Evolutionary conservation across 2,888 invertebrate species (phyloP).

Genomic region (Scrobipalpa atriplicella): DNA sequence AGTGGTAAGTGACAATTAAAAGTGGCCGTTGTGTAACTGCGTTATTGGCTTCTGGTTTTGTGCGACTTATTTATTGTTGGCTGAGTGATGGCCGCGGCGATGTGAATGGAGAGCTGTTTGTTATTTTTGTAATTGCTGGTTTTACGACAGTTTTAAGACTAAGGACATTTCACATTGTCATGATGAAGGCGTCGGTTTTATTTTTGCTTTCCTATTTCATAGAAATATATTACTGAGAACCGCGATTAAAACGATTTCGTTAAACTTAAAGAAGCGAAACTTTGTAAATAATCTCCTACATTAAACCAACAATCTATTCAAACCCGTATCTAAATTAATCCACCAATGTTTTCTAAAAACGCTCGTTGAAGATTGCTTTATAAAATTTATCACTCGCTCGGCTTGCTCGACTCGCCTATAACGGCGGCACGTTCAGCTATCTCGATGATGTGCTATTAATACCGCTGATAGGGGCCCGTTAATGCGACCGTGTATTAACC

Average conservation of each 20-base stretch:
- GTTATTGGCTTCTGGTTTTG: conserved; percentile 27
- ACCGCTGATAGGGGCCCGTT: conserved; percentile 65
- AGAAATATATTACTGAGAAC: too few relatives aligned
- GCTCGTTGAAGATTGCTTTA: conserved; percentile 38
- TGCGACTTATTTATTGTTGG: conserved; percentile 23
- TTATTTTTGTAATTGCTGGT: conserved; percentile 7
- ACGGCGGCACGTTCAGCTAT: conserved; percentile 52
- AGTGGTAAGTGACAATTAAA: conserved; percentile 71
- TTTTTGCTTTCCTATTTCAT: too few relatives aligned
- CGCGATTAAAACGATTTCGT: too few relatives aligned
- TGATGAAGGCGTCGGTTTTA: too few relatives aligned
- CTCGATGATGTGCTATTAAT: conserved; percentile 77
- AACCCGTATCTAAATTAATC: conserved; percentile 17
- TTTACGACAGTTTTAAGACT: conserved; percentile 3
- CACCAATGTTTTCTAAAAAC: conserved; percentile 20
- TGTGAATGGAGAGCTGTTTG: conserved; percentile 7
- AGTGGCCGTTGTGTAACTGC: conserved; percentile 51
- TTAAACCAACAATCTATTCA: conserved; percentile 1
- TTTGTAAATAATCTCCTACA: too few relatives aligned
- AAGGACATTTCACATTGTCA: too few relatives aligned
- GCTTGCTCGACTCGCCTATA: conserved; percentile 40
- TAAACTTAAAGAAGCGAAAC: too few relatives aligned
- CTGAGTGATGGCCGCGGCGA: not conserved
- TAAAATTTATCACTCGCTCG: conserved; percentile 47
- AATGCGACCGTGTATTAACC: conserved; percentile 59